phyloP scores from a whole-genome alignment of 2,113 vertebrate genomes.

The Aythya baeri region DNA sequence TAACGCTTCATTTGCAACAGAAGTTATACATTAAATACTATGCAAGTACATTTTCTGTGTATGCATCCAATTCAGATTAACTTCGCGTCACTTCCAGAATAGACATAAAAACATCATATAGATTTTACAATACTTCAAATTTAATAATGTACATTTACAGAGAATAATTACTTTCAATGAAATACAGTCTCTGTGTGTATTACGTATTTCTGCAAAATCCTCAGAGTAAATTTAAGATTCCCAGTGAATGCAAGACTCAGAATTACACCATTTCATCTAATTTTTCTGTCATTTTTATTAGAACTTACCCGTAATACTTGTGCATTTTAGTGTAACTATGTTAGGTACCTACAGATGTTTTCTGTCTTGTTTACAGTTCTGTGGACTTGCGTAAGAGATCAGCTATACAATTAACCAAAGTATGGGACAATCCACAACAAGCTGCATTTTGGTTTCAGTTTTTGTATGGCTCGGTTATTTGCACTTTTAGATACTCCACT shows the following conservation, averaged over 20 bases:
- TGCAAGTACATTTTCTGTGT: conserved; percentile 45
- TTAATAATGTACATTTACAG: conserved; percentile 44
- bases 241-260: conserved; percentile 29
- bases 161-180: conserved; percentile 8
- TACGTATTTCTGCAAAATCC: conserved; percentile 56
- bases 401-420: conserved; percentile 26
- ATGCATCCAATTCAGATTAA: conserved; percentile 14
- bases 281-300: conserved; percentile 33
- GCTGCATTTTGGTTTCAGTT: conserved; percentile 45
- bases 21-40: conserved; percentile 27
- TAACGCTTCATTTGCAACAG: conserved; percentile 40
- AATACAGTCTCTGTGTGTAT: conserved; percentile 52
- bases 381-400: conserved; percentile 32
- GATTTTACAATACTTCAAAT: conserved; percentile 55
- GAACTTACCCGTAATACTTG: conserved; percentile 75
- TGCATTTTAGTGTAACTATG: conserved; percentile 34
- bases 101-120: not conserved
- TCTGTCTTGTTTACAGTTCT: conserved; percentile 38
- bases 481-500: conserved; percentile 1
- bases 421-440: conserved; percentile 34
- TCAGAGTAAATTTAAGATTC: conserved; percentile 31
- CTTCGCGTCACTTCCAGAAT: conserved; percentile 8
- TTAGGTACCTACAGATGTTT: conserved; percentile 33
- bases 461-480: conserved; percentile 10
- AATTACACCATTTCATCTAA: conserved; percentile 13